These are phyloP conservation scores for Cranoglanis bouderius DNA, from an alignment of 2,113 vertebrate genomes.

Conservation along the genomic window DNA sequence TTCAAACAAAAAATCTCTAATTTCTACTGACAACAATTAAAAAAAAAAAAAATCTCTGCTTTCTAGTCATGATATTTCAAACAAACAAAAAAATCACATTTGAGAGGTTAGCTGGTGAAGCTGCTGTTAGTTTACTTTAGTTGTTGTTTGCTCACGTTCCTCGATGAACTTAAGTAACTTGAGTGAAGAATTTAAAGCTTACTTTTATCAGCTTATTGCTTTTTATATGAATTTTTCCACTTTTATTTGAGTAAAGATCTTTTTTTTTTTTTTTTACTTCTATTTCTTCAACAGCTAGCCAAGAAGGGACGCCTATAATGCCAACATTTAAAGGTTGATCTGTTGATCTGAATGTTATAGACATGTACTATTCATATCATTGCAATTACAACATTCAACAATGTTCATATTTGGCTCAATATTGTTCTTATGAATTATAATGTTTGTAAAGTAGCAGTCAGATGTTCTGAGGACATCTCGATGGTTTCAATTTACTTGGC, in stretches of 20 bases:
- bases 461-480: not conserved
- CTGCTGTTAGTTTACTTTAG: not conserved
- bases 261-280: not conserved
- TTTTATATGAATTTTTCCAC: not conserved
- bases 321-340: not conserved
- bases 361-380: not conserved
- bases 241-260: not conserved
- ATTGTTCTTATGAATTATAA: not conserved
- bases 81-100: too few species aligned
- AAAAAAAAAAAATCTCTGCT: not conserved
- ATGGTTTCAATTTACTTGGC: not conserved
- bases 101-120: not conserved
- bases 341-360: not conserved
- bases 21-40: too few species aligned
- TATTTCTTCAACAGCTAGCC: not conserved
- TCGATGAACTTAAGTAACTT: not conserved
- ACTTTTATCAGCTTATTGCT: not conserved
- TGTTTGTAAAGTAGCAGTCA: not conserved
- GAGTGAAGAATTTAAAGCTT: not conserved
- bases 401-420: too few species aligned
- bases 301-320: not conserved
- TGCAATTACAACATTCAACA: not conserved
- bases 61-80: too few species aligned
- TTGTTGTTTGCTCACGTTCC: not conserved
- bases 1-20: not conserved